Percentiles rank a stretch among this genome's conserved stretches.
Conservation (phyloP, 2,113 vertebrate genomes). For the Carollia perspicillata region DNA sequence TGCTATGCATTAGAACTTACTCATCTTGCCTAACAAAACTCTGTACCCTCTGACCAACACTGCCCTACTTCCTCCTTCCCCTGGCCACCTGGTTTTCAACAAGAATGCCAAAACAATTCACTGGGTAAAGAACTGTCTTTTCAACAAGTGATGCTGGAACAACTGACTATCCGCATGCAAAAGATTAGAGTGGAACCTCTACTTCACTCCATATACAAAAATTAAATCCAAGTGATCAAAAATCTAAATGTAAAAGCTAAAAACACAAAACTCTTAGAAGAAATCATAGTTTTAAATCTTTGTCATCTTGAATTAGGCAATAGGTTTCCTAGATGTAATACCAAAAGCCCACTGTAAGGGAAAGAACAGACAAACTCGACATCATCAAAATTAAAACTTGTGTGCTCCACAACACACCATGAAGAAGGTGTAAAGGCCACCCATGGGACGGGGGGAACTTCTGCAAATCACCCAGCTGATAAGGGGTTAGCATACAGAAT, state of each 20-base stretch:
- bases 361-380: neutral
- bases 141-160: neutral
- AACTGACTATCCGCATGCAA: neutral
- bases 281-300: conserved; percentile 1
- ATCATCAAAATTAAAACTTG: neutral
- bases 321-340: neutral
- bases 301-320: neutral
- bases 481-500: neutral
- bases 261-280: neutral
- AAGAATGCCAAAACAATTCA: neutral
- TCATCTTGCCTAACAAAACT: neutral
- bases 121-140: neutral
- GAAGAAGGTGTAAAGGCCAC: conserved; percentile 2
- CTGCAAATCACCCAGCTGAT: neutral
- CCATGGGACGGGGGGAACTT: neutral
- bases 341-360: neutral
- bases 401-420: neutral
- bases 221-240: conserved; percentile 8
- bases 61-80: neutral
- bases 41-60: neutral
- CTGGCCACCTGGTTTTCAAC: neutral
- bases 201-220: conserved; percentile 14
- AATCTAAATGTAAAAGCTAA: neutral
- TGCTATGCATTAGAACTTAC: neutral
- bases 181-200: neutral